These are phyloP conservation scores for Smutsia temminckii DNA, from an alignment of 2,797 vertebrate species.

Conservation along the genomic window DNA sequence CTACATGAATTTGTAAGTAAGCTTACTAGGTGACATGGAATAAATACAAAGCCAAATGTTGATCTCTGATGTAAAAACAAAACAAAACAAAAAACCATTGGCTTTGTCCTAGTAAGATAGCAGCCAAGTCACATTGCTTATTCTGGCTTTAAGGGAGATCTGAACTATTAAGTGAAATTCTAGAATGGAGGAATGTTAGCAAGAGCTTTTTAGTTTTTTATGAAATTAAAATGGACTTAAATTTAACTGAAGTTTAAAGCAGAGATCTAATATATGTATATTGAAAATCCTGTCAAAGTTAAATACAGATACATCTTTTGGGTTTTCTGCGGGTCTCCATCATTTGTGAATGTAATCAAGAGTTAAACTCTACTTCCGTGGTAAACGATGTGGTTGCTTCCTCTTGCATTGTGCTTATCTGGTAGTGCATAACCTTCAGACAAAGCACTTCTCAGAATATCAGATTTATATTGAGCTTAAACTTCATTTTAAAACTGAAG, in stretches of 20 bases:
- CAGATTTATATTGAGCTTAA: background rate
- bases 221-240: background rate
- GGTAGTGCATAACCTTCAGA: background rate
- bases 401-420: conserved; percentile 41
- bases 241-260: conserved; percentile 48
- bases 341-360: background rate
- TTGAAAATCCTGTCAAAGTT: conserved; percentile 20
- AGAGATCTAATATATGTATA: background rate
- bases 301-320: conserved; percentile 7
- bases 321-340: background rate
- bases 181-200: background rate
- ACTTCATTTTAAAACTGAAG: conserved; percentile 6
- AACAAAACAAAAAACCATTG: no score
- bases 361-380: background rate
- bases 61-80: background rate
- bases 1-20: conserved; percentile 5
- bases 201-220: background rate
- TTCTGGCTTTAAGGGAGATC: background rate
- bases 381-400: conserved; percentile 30
- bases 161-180: conserved; percentile 38
- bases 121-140: background rate
- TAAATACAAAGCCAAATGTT: conserved; percentile 9
- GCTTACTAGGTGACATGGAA: background rate
- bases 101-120: background rate
- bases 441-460: background rate